phyloP scores from a whole-genome alignment of 2,797 vertebrate genomes.

The Staurois parvus region DNA sequence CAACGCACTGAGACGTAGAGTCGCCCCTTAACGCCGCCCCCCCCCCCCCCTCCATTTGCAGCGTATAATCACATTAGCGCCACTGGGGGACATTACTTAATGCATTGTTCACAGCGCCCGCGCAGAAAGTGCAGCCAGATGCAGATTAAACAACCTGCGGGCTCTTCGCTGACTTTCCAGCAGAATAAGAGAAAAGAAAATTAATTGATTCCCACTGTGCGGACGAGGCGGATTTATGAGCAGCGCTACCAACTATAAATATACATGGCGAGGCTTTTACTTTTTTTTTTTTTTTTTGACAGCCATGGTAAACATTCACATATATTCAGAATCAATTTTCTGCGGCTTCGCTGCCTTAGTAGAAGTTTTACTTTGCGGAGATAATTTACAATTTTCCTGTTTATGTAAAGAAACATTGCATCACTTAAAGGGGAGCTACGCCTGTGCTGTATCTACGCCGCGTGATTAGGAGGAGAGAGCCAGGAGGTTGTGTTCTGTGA shows the following conservation, averaged over 20 bases:
- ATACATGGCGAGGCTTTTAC: conserved; percentile 26
- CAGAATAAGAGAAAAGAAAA: conserved; percentile 14
- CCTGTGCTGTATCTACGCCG: too few species aligned
- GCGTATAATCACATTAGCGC: background rate
- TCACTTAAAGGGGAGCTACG: background rate
- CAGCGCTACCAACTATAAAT: background rate
- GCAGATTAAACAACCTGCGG: conserved; percentile 17
- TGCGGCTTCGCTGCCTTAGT: background rate
- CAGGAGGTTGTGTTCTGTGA: too few species aligned
- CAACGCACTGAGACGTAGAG: too few species aligned
- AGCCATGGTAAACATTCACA: conserved; percentile 24
- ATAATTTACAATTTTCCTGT: background rate
- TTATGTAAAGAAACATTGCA: background rate
- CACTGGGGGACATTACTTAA: background rate
- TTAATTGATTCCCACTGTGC: conserved; percentile 35
- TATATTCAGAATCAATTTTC: conserved; percentile 44
- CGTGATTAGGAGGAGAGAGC: too few species aligned
- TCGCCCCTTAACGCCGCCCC: too few species aligned
- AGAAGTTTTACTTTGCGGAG: background rate
- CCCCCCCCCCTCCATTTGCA: background rate
- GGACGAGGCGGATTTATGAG: conserved; percentile 4
- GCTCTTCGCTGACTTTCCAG: background rate
- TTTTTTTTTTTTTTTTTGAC: background rate
- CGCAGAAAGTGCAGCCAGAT: background rate
- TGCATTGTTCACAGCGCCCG: background rate